These are phyloP conservation scores for Cepphus grylle DNA, from an alignment of 2,113 vertebrate genomes.

Conservation along the genomic window DNA sequence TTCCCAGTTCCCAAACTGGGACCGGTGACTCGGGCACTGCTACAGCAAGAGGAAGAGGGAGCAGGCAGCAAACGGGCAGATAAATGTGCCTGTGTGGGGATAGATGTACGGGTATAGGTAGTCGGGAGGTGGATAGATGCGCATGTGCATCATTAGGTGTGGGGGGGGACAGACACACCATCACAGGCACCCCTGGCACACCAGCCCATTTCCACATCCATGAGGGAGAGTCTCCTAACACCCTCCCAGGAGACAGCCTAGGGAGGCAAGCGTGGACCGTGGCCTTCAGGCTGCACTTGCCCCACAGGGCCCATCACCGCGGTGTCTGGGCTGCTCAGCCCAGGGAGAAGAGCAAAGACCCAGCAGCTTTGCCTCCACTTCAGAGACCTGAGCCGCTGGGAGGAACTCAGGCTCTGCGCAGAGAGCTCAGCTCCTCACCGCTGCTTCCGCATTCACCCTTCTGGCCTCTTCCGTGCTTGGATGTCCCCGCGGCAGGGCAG, in stretches of 20 bases:
- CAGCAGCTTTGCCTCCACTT: background rate
- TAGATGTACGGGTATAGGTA: accelerated
- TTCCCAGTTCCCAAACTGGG: background rate
- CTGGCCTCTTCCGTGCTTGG: too few species aligned
- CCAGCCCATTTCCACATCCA: background rate
- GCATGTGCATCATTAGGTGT: background rate
- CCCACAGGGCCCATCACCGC: background rate
- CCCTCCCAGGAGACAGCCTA: background rate
- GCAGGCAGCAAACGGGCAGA: background rate
- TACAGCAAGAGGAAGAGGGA: background rate
- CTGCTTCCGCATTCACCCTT: background rate
- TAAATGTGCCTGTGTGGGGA: accelerated
- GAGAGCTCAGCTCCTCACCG: background rate
- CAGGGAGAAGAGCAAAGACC: background rate
- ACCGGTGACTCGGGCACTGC: background rate
- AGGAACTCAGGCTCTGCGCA: background rate
- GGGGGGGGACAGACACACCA: background rate
- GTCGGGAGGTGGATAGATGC: accelerated
- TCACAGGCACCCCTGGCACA: background rate
- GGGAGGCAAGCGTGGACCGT: background rate
- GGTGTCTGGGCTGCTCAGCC: background rate
- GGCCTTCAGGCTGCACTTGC: background rate
- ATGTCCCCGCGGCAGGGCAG: accelerated
- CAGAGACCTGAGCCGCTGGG: background rate
- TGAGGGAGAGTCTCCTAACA: background rate